Base-by-base conservation (phyloP, 2,797 vertebrate genomes). In the Coregonus ussuriensis region DNA sequence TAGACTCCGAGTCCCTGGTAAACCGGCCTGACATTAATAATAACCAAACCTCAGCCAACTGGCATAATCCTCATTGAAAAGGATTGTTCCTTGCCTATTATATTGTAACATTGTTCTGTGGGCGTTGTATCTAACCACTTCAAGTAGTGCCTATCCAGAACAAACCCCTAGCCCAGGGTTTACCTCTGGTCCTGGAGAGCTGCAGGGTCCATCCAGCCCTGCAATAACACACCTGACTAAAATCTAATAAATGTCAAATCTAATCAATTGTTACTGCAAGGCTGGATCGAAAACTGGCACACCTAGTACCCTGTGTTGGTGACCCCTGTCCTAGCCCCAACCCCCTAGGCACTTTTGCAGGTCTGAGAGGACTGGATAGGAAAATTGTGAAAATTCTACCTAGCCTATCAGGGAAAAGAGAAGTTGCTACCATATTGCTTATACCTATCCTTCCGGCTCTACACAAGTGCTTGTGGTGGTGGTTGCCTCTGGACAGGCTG, bases 1-100 rank as follows among this genome's bases (percentile, higher is more conserved):
- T 75, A 70, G 29, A 72, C 79, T 86, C 71, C 75, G 73, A 16
- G 74, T 80, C 21, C 31, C 4, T 13, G 0, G 16, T 59, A 4
- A 37, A n/a, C 15, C 13, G 35, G 65, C 65, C 54, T 69, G 66
- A 67, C 33, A 6, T 67, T 15, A 35, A 56, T 54, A 18, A 33
- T 2, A 56, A 70, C 15, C 9, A 52, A 79, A 52, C 5, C 0
- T 71, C 69, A 71, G 69, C 37, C 4, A 3, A 5, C 18, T 7
- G 53, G 29, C 77, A 37, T 52, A 5, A 25, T 52, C 25, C 16
- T 25, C 51, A 83, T 76, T 41, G 18, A 47, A 74, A 47, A 11
- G 15, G 25, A 67, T 31, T 74, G n/a, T 47, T 47, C 41, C 2
- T 29, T 63, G 21, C 59, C 21, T 63, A 29, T 13, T 11, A 4